These are phyloP conservation scores for Cebidichthys violaceus DNA, from an alignment of 2,113 vertebrate genomes.

Conservation along the genomic window DNA sequence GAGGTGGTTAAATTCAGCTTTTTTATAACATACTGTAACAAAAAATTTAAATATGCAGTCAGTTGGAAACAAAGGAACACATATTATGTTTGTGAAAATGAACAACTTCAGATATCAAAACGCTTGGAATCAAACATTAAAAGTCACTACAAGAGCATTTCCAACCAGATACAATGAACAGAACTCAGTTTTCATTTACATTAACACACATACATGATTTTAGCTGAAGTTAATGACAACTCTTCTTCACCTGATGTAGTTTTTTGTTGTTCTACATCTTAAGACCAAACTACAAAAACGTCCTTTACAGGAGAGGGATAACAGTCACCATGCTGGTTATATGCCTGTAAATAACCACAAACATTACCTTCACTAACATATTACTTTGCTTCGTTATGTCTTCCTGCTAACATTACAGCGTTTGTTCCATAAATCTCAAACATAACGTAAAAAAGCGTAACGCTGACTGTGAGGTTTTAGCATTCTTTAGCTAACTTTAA, in stretches of 20 bases:
- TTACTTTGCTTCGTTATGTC: background rate
- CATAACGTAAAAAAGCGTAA: background rate
- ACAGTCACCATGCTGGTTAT: background rate
- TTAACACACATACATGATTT: background rate
- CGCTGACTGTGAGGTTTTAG: constrained; percentile 1
- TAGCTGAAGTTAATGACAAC: background rate
- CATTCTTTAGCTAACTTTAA: constrained; percentile 16
- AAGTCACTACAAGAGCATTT: background rate
- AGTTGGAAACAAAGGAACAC: background rate
- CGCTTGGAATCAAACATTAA: background rate
- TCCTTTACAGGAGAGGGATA: background rate
- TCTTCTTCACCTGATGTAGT: no score
- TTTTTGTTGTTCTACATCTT: background rate
- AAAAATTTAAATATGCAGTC: no score
- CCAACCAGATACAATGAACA: background rate
- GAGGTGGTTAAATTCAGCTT: constrained; percentile 92
- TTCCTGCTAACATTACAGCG: background rate
- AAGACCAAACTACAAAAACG: background rate
- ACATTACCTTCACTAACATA: background rate
- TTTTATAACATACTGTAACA: constrained; percentile 91
- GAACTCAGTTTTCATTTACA: background rate
- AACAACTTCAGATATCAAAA: background rate
- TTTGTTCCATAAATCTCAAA: background rate
- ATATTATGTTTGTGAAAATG: background rate
- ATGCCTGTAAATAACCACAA: background rate